phyloP scores from a whole-genome alignment of 2,797 vertebrate species.

The Phoeniculus purpureus region DNA sequence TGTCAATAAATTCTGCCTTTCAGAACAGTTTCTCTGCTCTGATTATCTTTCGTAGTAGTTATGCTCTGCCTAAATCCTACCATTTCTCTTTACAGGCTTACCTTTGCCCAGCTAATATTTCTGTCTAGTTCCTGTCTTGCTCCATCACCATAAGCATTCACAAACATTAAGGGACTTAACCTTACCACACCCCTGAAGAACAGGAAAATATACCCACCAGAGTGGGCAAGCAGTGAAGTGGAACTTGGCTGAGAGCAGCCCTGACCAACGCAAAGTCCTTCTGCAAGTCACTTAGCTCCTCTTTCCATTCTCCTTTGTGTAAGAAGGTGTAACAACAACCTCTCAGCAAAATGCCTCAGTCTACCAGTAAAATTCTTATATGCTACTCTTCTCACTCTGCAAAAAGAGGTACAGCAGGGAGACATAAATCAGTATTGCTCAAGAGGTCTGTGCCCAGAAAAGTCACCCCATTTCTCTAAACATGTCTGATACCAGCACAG shows the following conservation, averaged over 20 bases:
- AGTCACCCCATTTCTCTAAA: not conserved
- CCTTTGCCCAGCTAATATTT: slow-evolving; percentile 27
- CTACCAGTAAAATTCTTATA: not conserved
- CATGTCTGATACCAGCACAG: not conserved
- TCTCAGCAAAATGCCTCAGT: not conserved
- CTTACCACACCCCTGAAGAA: slow-evolving; percentile 1
- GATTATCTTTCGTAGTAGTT: not conserved
- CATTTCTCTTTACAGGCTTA: slow-evolving; percentile 14
- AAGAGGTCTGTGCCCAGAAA: not conserved
- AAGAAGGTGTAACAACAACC: not conserved
- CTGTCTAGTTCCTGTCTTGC: slow-evolving; percentile 39
- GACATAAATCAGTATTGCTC: not conserved
- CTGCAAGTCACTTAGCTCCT: not conserved
- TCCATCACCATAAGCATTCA: slow-evolving; percentile 42
- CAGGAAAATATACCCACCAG: slow-evolving; percentile 40
- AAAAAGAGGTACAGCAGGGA: not conserved
- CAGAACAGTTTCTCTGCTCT: not conserved
- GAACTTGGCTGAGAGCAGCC: slow-evolving; percentile 18
- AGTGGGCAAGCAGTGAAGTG: slow-evolving; percentile 39
- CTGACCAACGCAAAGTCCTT: not conserved
- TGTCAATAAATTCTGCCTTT: not conserved
- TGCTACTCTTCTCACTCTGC: not conserved
- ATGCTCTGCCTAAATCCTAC: not conserved
- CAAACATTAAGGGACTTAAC: slow-evolving; percentile 65
- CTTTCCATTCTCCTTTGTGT: not conserved